Conservation (phyloP, 2,797 vertebrate species). For the Loriculus beryllinus region DNA sequence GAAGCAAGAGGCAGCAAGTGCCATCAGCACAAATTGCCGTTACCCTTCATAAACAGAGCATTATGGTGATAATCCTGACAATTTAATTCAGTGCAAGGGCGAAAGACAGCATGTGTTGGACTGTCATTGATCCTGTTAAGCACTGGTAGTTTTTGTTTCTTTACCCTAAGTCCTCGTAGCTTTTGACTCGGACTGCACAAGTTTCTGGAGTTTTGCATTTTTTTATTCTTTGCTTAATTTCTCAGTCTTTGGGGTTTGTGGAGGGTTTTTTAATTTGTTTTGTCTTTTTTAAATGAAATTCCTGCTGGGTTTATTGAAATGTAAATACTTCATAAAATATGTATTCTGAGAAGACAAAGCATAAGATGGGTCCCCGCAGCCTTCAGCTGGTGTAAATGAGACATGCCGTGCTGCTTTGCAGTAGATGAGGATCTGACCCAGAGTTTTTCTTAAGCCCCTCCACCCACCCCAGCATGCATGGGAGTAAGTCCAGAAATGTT, state of each 20-base stretch:
- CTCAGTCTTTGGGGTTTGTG: background rate
- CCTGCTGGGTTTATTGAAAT: constrained; percentile 65
- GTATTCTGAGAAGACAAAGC: constrained; percentile 64
- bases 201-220: background rate
- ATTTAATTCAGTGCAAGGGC: constrained; percentile 80
- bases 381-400: constrained; percentile 48
- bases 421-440: constrained; percentile 44
- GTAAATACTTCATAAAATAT: constrained; percentile 64
- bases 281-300: constrained; percentile 25
- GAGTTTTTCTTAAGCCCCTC: constrained; percentile 32
- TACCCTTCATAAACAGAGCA: constrained; percentile 78
- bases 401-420: background rate
- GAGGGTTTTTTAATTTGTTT: background rate
- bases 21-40: constrained; percentile 82
- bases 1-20: constrained; percentile 79
- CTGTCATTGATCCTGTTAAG: background rate
- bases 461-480: constrained; percentile 48
- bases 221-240: constrained; percentile 1
- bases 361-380: constrained; percentile 1
- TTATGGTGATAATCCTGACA: constrained; percentile 83
- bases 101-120: constrained; percentile 39
- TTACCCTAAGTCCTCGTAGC: background rate
- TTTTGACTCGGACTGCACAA: background rate
- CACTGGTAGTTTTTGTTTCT: constrained; percentile 3
- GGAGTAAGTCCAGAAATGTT: constrained; percentile 50